Evolutionary conservation across 1,140 invertebrate genomes (phyloP), one percentile per base, ranked within the genome.

Genomic region (Panagrolaimus sp.): DNA sequence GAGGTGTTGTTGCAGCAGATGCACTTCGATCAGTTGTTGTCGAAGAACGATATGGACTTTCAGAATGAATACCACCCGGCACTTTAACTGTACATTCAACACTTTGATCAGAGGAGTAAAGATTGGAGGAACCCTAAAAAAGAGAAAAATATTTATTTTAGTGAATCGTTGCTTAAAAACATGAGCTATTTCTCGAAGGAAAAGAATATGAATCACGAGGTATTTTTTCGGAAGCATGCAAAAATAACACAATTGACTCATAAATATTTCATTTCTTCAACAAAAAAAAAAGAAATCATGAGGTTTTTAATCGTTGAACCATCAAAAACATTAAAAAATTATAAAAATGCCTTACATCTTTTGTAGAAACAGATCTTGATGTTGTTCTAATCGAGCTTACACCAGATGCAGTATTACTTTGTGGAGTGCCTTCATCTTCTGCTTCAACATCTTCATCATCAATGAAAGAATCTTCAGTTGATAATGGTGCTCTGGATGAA

Each of bases 61-160:
- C 17, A 12, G 58, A 44, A 15, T 64, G 68, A 66, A 28, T 38
- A 21, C 28, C 28, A 15, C 32, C 15, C 43, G 72, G 71, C 45
- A 58, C 62, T 65, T 58, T 47, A 15, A 74, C 65, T 47, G 43
- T 74, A 46, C 55, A 68, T 43, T 68, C 64, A 43, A 75, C 65
- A 48, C 58, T 66, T 52, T 74, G 73, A 47, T 74, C 73, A 17
- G 55, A 64, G 63, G 68, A 72, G 66, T 74, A 75, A 4, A 74
- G 65, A 17, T 63, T 73, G 12, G 72, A 73, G 15, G 70, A 71
- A 10, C 73, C 38, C 55, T 70, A 43, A 70, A 69, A 15, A 46
- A 69, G 24, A 52, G 9, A 8, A 10, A 55, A 55, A 58, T 58
- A 26, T 26, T n/a, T 12, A n/a, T 58, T 10, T 17, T 10, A 21